Conservation (phyloP, 2,888 invertebrate species). For the Tetanocera ferruginea region DNA sequence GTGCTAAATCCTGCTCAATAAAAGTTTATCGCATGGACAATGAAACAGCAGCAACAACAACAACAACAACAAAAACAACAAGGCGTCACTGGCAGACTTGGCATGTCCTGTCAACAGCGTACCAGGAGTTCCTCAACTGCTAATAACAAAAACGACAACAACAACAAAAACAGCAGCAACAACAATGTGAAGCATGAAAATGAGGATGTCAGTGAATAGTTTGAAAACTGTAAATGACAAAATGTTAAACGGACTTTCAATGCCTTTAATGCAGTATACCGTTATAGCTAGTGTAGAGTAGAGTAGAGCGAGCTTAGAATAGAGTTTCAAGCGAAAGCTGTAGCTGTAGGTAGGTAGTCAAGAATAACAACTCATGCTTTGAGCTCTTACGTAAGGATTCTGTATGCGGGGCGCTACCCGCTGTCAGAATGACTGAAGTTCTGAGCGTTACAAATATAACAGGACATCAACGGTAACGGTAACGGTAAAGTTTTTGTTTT, state of each 20-base stretch:
- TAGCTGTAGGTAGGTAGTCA: background rate
- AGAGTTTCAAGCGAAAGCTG: background rate
- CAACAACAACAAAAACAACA: background rate
- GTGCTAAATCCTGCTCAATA: slow-evolving; percentile 53
- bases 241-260: slow-evolving; percentile 65
- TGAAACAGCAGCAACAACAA: slow-evolving; percentile 38
- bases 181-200: slow-evolving; percentile 22
- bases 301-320: background rate
- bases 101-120: slow-evolving; percentile 13
- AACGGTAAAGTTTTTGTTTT: background rate
- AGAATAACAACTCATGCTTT: background rate
- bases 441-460: slow-evolving; percentile 12
- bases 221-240: slow-evolving; percentile 67
- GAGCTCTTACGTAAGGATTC: background rate
- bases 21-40: slow-evolving; percentile 66
- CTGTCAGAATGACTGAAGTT: slow-evolving; percentile 23
- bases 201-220: slow-evolving; percentile 54
- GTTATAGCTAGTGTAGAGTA: background rate
- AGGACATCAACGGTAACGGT: slow-evolving; percentile 17
- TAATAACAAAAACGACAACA: slow-evolving; percentile 26
- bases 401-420: background rate
- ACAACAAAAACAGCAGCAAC: slow-evolving; percentile 41
- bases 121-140: slow-evolving; percentile 9
- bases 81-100: background rate
- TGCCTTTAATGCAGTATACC: slow-evolving; percentile 39